Conservation (phyloP, 2,113 vertebrate genomes). For the Cyprinodon tularosa region DNA sequence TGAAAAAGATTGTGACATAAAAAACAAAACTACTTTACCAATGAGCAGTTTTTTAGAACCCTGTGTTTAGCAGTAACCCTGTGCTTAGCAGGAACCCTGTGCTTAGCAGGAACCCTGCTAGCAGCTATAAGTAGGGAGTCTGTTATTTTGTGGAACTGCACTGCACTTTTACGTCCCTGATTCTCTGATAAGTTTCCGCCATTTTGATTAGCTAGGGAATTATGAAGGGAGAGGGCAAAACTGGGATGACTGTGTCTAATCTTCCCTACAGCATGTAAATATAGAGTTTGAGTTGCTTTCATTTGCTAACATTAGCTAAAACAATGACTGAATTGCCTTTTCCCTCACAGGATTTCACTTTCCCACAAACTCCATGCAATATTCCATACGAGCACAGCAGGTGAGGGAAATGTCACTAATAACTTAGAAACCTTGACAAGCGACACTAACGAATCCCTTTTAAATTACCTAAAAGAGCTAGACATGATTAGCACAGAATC, state of each 20-base stretch:
- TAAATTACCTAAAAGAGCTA: background rate
- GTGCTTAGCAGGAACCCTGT: background rate
- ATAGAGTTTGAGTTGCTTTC: too few relatives aligned
- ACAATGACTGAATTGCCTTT: background rate
- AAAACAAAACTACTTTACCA: too few relatives aligned
- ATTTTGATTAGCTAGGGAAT: background rate
- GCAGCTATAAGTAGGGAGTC: background rate
- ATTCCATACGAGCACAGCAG: background rate
- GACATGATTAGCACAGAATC: conserved; percentile 1
- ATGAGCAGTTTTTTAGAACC: too few relatives aligned
- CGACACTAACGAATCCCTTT: background rate
- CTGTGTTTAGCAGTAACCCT: too few relatives aligned
- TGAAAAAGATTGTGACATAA: too few relatives aligned
- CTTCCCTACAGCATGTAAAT: too few relatives aligned
- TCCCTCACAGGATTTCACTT: background rate
- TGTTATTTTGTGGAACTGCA: background rate
- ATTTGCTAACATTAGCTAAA: background rate
- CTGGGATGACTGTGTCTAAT: too few relatives aligned
- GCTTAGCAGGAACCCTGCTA: background rate
- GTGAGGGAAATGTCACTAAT: background rate
- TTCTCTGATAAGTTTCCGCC: background rate
- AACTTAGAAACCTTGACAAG: background rate
- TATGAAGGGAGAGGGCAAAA: too few relatives aligned
- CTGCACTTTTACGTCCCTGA: background rate
- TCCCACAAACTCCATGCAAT: background rate